phyloP scores from a whole-genome alignment of 2,113 vertebrate genomes.

The Haemorhous mexicanus region DNA sequence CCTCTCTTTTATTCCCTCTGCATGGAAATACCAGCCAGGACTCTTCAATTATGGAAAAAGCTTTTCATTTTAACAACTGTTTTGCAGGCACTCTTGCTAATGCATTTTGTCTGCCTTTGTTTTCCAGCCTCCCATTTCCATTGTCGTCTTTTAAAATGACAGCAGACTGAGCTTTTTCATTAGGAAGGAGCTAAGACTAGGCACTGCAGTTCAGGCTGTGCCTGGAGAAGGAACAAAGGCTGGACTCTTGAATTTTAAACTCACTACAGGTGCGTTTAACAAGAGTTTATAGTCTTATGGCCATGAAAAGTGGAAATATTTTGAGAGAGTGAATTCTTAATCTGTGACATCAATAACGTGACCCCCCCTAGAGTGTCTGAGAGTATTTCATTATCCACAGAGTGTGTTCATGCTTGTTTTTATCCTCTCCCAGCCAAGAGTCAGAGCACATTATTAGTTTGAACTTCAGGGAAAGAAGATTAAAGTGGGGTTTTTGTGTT shows the following conservation, averaged over 20 bases:
- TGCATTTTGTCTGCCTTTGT: conserved; percentile 41
- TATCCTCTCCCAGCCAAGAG: not conserved
- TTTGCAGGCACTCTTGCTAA: conserved; percentile 61
- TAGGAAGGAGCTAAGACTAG: not conserved
- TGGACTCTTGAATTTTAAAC: conserved; percentile 13
- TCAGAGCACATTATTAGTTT: not conserved
- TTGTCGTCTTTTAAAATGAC: conserved; percentile 53
- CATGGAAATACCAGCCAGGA: conserved; percentile 16
- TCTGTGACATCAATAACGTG: not conserved
- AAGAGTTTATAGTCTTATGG: not conserved
- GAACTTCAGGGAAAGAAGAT: not conserved
- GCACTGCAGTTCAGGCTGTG: not conserved
- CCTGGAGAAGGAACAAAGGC: conserved; percentile 15
- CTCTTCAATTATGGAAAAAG: conserved; percentile 56
- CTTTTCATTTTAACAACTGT: conserved; percentile 59
- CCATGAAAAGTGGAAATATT: conserved; percentile 21
- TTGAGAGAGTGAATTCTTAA: not conserved
- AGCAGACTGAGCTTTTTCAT: conserved; percentile 54
- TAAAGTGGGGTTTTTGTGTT: not conserved
- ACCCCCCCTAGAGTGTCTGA: not conserved
- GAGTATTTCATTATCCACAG: not conserved
- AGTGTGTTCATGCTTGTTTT: not conserved
- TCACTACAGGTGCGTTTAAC: not conserved
- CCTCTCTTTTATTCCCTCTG: conserved; percentile 27
- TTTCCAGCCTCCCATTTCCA: conserved; percentile 20